Conservation (phyloP, 1,140 invertebrate species). For the Anadara kagoshimensis region DNA sequence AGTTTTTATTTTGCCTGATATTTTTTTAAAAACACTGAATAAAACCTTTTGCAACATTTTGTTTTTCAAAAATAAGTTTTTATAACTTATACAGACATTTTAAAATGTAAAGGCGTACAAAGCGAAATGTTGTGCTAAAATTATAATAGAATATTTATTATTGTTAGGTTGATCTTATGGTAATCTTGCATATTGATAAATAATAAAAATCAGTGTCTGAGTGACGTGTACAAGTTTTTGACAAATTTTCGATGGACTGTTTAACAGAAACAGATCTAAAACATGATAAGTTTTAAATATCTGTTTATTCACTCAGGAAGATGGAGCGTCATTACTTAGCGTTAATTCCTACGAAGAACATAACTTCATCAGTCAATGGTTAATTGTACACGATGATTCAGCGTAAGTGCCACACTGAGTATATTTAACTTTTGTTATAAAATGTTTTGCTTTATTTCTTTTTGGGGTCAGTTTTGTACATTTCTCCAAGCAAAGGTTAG, state of each 20-base stretch:
- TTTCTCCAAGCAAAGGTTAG: no score
- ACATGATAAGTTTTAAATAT: background rate
- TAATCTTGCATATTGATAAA: no score
- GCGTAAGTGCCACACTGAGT: conserved; percentile 29
- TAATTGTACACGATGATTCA: conserved; percentile 42
- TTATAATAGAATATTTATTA: no score
- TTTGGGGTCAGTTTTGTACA: no score
- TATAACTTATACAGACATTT: no score
- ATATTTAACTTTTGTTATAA: background rate
- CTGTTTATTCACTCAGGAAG: conserved; percentile 29
- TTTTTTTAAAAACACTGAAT: no score
- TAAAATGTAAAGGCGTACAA: no score
- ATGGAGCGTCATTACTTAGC: conserved; percentile 51
- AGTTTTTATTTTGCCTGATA: no score
- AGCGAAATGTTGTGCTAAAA: no score
- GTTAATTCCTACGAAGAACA: conserved; percentile 48
- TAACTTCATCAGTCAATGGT: conserved; percentile 49
- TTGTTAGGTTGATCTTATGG: no score
- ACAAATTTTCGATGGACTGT: background rate
- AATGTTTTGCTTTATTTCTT: background rate
- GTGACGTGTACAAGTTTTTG: background rate
- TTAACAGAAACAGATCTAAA: background rate
- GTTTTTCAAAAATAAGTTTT: no score
- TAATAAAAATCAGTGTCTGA: background rate
- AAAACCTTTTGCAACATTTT: no score